Conservation (phyloP, 1,140 invertebrate genomes). For the Augochlora pura region DNA sequence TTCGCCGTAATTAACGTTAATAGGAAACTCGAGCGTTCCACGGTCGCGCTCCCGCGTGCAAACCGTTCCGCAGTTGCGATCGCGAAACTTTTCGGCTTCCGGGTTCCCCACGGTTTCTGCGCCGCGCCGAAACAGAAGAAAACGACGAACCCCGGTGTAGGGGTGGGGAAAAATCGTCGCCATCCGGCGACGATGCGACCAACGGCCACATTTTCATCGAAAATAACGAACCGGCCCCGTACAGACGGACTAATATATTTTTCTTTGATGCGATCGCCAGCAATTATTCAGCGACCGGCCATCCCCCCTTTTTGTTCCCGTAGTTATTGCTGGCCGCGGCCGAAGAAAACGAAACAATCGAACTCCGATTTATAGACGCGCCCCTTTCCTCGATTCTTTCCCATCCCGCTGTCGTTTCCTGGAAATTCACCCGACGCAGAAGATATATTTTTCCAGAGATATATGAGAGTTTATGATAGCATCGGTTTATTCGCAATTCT, state of each 20-base stretch:
- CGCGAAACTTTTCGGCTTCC: background rate
- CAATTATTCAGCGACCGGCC: constrained; percentile 45
- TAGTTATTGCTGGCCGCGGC: background rate
- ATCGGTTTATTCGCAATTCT: no score
- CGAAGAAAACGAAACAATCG: background rate
- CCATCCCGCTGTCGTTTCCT: background rate
- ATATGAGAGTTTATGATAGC: no score
- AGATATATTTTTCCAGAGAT: no score
- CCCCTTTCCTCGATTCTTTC: background rate
- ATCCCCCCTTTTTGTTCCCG: constrained; percentile 9
- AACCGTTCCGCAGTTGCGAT: background rate
- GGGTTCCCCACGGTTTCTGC: background rate
- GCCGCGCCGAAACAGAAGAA: background rate
- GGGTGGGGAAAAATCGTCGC: background rate
- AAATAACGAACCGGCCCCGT: background rate
- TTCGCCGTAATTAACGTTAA: background rate
- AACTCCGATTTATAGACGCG: background rate
- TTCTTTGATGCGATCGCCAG: constrained; percentile 23
- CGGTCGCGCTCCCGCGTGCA: background rate
- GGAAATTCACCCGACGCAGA: no score
- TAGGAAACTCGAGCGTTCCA: background rate
- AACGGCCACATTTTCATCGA: background rate
- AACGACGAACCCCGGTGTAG: no score
- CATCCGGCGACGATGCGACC: constrained; percentile 29
- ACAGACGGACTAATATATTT: constrained; percentile 39